Evolutionary conservation across 2,888 invertebrate genomes (phyloP).

Genomic region (Leistus spinibarbis): DNA sequence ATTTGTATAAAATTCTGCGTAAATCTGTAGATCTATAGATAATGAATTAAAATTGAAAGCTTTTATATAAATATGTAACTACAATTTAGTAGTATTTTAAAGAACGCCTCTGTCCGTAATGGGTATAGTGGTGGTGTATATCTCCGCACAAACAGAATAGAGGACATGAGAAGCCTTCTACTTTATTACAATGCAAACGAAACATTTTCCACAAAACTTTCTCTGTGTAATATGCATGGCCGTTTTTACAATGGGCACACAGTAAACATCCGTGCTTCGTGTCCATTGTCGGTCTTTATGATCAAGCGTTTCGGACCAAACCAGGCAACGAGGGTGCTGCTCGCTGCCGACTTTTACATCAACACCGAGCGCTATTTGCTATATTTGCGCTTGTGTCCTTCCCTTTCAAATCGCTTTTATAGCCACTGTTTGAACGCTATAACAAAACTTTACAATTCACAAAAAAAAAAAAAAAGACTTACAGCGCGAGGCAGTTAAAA

Average conservation of each 20-base stretch:
- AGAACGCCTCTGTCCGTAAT: too few species aligned
- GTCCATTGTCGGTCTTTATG: conserved; percentile 26
- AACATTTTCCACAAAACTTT: conserved; percentile 34
- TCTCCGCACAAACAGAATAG: neutral
- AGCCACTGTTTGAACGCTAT: conserved; percentile 22
- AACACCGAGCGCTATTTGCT: conserved; percentile 8
- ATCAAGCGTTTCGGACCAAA: neutral
- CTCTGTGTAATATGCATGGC: neutral
- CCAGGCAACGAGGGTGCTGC: too few species aligned
- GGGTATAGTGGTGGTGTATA: neutral
- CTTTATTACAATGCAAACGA: conserved; percentile 20
- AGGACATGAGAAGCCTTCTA: conserved; percentile 8
- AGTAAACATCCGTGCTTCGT: conserved; percentile 31
- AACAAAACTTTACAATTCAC: conserved; percentile 12
- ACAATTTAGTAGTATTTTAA: neutral
- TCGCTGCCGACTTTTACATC: neutral
- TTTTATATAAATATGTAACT: too few species aligned
- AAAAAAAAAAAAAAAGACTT: conserved; percentile 18
- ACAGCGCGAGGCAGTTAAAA: conserved; percentile 10
- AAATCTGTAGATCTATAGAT: too few species aligned
- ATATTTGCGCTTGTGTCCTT: neutral
- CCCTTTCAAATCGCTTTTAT: conserved; percentile 19
- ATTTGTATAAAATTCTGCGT: too few species aligned
- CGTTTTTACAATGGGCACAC: conserved; percentile 32
- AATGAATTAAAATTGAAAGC: too few species aligned